Conservation (phyloP, 2,113 vertebrate species). For the Pimephales promelas region DNA sequence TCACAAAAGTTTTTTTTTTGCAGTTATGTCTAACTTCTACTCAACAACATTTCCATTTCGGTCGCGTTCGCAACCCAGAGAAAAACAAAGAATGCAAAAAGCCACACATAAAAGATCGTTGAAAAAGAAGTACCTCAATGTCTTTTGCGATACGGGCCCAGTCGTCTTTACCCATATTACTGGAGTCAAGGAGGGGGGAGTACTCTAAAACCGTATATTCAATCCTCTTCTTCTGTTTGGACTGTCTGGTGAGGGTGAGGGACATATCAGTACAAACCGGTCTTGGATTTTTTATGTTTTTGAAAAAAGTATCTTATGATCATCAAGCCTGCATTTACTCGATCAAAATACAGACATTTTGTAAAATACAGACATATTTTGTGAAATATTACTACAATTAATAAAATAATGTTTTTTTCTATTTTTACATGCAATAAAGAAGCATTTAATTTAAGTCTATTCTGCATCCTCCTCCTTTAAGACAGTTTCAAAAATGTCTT, state of each 20-base stretch:
- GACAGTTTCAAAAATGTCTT: too few species aligned
- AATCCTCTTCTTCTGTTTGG: conserved; percentile 84
- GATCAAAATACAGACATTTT: too few species aligned
- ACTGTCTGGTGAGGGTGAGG: conserved; percentile 66
- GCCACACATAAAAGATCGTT: neutral
- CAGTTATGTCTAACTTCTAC: neutral
- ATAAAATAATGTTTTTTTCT: too few species aligned
- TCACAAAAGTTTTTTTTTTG: neutral
- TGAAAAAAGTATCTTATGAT: too few species aligned
- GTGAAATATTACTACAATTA: too few species aligned
- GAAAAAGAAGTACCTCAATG: conserved; percentile 70
- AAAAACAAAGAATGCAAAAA: neutral
- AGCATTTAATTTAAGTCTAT: too few species aligned
- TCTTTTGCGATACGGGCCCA: conserved; percentile 89
- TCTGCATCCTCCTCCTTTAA: too few species aligned
- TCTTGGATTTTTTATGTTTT: too few species aligned
- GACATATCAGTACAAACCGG: neutral
- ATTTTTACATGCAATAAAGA: too few species aligned
- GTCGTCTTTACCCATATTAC: conserved; percentile 92
- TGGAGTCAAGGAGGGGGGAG: conserved; percentile 89
- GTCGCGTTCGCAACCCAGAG: too few species aligned
- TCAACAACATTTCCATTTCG: neutral
- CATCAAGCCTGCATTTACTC: too few species aligned
- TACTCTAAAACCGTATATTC: conserved; percentile 88
- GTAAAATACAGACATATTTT: too few species aligned